Base-by-base conservation (phyloP, 2,888 invertebrate genomes). In the Microdon myrmicae region DNA sequence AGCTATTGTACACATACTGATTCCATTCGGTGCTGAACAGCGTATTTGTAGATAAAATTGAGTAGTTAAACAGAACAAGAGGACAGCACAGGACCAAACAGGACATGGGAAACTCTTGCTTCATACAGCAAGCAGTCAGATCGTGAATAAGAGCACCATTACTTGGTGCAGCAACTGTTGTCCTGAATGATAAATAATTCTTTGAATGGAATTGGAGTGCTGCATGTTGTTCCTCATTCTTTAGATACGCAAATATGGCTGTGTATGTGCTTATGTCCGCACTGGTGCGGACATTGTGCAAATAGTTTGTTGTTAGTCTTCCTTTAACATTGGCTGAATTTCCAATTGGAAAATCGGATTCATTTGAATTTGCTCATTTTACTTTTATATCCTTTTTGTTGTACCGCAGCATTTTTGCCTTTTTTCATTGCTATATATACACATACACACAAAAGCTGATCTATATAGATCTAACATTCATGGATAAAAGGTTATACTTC, bases 281-380 rank as follows among this genome's bases (percentile, higher is more conserved):
- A n/a, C n/a, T n/a, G n/a, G n/a, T n/a, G n/a, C n/a, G n/a, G n/a
- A n/a, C n/a, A 53, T 64, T 64, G 58, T 51, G 51, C 58, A 64
- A 64, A 64, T 64, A 64, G 64, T 64, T 53, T 64, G 35, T 58
- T 64, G 58, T 64, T 58, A 43, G 51, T 58, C 47, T 38, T 45
- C 26, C n/a, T 29, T 32, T 51, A 51, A 58, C 58, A 64, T 53
- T 64, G 64, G 64, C 58, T 64, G 64, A 56, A 64, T 64, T 64
- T 64, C 58, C 64, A 64, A 64, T 64, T 64, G 64, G 64, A 64
- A 64, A 64, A 64, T 64, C 64, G 47, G 64, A 64, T 64, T 64
- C 64, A 64, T 64, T 64, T 58, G 58, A 58, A 58, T 56, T 61
- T 22, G 55, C 41, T 45, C 16, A 45, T 39, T 17, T 35, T 20